phyloP scores from a whole-genome alignment of 2,113 vertebrate species.

The Herpailurus yagouaroundi region DNA sequence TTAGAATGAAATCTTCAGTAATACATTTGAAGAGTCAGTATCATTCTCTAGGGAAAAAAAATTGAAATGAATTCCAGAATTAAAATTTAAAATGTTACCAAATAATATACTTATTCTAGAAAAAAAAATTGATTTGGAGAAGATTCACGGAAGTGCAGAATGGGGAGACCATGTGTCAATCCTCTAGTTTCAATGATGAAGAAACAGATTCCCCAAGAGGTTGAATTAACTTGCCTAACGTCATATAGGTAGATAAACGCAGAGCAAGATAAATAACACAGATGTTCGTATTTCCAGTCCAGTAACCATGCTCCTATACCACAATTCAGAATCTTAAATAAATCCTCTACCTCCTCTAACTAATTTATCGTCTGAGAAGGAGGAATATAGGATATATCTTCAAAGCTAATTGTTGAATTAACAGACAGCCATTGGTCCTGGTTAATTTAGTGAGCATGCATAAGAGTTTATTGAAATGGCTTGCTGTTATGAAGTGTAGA shows the following conservation, averaged over 20 bases:
- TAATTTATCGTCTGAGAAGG: not conserved
- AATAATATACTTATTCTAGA: not conserved
- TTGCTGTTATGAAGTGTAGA: not conserved
- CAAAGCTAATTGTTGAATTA: constrained; percentile 42
- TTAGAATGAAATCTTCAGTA: not conserved
- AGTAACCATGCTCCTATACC: not conserved
- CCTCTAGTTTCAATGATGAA: not conserved
- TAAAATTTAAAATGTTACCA: not conserved
- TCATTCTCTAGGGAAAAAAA: not conserved
- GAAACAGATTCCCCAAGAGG: not conserved
- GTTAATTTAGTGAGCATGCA: not conserved
- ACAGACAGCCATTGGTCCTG: not conserved
- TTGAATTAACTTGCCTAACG: not conserved
- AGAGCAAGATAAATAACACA: not conserved
- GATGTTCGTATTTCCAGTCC: not conserved
- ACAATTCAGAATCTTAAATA: not conserved
- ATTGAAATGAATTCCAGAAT: not conserved
- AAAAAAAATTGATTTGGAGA: not conserved
- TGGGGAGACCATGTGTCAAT: not conserved
- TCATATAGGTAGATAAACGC: not conserved
- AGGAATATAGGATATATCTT: not conserved
- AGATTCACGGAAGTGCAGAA: not conserved
- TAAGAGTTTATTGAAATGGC: not conserved
- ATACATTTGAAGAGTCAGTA: not conserved
- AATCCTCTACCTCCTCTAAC: not conserved